Base-by-base conservation (phyloP, 2,888 invertebrate species). In the Stenurella melanura region DNA sequence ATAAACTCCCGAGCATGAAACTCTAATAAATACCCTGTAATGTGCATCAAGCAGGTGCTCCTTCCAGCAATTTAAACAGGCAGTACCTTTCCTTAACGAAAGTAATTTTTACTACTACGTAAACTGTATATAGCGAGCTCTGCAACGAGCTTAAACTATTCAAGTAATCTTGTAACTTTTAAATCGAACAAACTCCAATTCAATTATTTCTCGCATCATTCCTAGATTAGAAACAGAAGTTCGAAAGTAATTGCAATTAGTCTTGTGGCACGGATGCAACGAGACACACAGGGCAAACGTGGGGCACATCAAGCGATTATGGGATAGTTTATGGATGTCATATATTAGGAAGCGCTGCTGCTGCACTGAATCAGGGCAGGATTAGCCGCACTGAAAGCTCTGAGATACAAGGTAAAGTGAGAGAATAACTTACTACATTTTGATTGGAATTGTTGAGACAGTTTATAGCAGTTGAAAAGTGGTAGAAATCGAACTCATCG, bases 221-320 rank as follows among this genome's bases (percentile, higher is more conserved):
- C 61, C 61, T 64, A 57, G 72, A 75, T 66, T 72, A 60, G 75
- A 61, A 58, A 50, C 67, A 67, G 64, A 75, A 71, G 66, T 75
- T 71, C 42, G 70, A 61, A 58, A 71, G 71, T 74, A 73, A 63
- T 75, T 69, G 74, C 74, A 78, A 78, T 78, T 73, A 75, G 70
- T 78, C 54, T 73, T 15, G 26, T 54, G 64, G 42, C 54, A 71
- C 63, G 69, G 63, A 57, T 73, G 77, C 73, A 76, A 72, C 66
- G 73, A 77, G 78, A 74, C 72, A 50, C 50, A 50, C n/a, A 50
- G 50, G 72, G 42, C 57, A 71, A 76, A 74, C 61, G 61, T 57
- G 58, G 73, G 60, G 73, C 73, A 69, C 70, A 63, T 69, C 70
- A 50, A 69, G 73, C 64, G 79, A 77, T 77, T 74, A 78, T 73